A percentile compares a stretch with the other conserved stretches of the same genome.
phyloP scores from a whole-genome alignment of 1,140 invertebrate species.

The Dinothrombium tinctorium region DNA sequence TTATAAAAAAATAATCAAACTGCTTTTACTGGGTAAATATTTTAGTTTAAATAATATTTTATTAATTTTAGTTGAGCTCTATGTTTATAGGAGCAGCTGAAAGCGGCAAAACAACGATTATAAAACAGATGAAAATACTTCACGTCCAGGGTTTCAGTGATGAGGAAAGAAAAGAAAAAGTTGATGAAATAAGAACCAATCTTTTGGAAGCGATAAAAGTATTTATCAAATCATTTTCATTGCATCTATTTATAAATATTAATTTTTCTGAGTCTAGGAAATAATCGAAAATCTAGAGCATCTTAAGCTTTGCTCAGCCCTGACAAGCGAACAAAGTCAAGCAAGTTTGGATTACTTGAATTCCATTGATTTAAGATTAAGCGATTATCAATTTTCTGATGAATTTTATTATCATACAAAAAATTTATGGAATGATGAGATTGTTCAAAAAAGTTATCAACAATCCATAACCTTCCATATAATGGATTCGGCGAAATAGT shows the following conservation, averaged over 20 bases:
- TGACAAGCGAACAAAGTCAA: conserved; percentile 25
- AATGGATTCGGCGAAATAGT: conserved; percentile 56
- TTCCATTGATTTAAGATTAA: conserved; percentile 7
- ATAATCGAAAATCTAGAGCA: conserved; percentile 30
- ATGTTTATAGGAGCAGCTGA: conserved; percentile 22
- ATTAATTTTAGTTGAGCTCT: not conserved
- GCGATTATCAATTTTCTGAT: conserved; percentile 20
- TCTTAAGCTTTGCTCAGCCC: conserved; percentile 22
- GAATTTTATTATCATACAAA: conserved; percentile 39
- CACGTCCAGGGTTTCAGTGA: conserved; percentile 41
- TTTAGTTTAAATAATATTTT: not conserved
- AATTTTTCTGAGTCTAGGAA: conserved; percentile 17
- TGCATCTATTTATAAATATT: no score
- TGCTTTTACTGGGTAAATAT: conserved; percentile 32
- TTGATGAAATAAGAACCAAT: conserved; percentile 34
- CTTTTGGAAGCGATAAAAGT: conserved; percentile 37
- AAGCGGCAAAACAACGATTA: conserved; percentile 44
- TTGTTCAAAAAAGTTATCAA: conserved; percentile 39
- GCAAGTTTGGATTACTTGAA: conserved; percentile 25
- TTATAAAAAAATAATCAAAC: conserved; percentile 29
- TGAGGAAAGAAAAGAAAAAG: conserved; percentile 34
- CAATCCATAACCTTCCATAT: conserved; percentile 51
- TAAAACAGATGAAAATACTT: conserved; percentile 58
- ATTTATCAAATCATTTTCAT: not conserved
- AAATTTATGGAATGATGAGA: conserved; percentile 28